These are phyloP conservation scores for Drosophila lacicola DNA, from an alignment of 2,888 invertebrate species.

Conservation along the genomic window DNA sequence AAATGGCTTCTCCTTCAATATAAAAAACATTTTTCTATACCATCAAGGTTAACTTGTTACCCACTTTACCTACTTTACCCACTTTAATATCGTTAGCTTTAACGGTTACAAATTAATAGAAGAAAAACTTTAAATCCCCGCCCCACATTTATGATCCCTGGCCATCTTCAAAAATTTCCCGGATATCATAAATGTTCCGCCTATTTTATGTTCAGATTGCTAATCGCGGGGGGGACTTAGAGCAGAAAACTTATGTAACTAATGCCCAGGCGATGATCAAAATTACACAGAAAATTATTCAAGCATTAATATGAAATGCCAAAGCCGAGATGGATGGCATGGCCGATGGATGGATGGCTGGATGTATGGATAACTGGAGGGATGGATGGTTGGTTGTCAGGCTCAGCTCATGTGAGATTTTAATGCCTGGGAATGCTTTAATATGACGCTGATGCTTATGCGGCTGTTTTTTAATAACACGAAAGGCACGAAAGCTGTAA, in stretches of 20 bases:
- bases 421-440: constrained; percentile 78
- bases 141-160: too few species aligned
- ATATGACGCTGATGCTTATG: constrained; percentile 66
- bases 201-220: constrained; percentile 21
- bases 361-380: constrained; percentile 29
- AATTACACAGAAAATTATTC: constrained; percentile 72
- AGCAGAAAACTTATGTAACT: constrained; percentile 67
- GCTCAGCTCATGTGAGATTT: constrained; percentile 69
- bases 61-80: too few species aligned
- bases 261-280: constrained; percentile 51
- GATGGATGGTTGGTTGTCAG: constrained; percentile 53
- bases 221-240: constrained; percentile 30
- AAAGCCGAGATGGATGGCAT: constrained; percentile 73
- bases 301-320: constrained; percentile 76
- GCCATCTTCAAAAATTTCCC: not conserved
- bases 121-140: not conserved
- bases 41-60: too few species aligned
- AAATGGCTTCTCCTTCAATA: too few species aligned
- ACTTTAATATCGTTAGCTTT: too few species aligned
- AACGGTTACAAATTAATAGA: too few species aligned
- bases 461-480: constrained; percentile 72
- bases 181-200: constrained; percentile 45
- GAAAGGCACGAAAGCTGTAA: constrained; percentile 56
- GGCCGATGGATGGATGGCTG: constrained; percentile 47
- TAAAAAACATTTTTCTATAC: too few species aligned